Conservation (phyloP, 2,888 invertebrate species). For the Diploptera punctata region DNA sequence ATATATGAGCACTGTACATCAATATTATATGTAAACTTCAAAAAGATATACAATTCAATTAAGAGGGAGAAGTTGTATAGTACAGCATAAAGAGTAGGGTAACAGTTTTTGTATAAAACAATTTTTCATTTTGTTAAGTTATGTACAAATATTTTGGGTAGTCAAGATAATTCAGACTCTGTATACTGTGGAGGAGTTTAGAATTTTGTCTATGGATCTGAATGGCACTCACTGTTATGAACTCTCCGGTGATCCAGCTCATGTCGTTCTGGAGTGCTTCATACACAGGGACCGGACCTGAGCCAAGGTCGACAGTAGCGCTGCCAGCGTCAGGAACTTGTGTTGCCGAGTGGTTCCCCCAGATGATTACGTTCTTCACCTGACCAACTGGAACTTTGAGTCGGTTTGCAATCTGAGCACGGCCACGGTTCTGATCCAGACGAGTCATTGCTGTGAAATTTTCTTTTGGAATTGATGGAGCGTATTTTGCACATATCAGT, state of each 20-base stretch:
- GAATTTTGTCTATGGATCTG: too few relatives aligned
- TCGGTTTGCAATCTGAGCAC: conserved; percentile 83
- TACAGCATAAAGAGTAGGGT: too few relatives aligned
- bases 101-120: too few relatives aligned
- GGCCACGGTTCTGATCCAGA: conserved; percentile 97
- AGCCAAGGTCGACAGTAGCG: conserved; percentile 66
- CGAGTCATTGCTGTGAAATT: conserved; percentile 99
- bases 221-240: conserved; percentile 73
- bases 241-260: conserved; percentile 78
- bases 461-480: conserved; percentile 93
- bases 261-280: conserved; percentile 78
- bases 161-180: too few relatives aligned
- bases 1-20: too few relatives aligned
- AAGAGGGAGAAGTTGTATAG: too few relatives aligned
- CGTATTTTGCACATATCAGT: conserved; percentile 92
- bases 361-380: conserved; percentile 93
- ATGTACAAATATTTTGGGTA: too few relatives aligned
- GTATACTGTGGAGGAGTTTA: too few relatives aligned
- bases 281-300: conserved; percentile 64
- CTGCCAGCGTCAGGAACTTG: conserved; percentile 94
- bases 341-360: conserved; percentile 99
- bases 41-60: too few relatives aligned
- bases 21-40: too few relatives aligned
- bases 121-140: too few relatives aligned
- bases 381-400: conserved; percentile 70